Percentiles rank a stretch among this genome's conserved stretches.
Conservation (phyloP, 2,113 vertebrate genomes). For the Pelusios castaneus region DNA sequence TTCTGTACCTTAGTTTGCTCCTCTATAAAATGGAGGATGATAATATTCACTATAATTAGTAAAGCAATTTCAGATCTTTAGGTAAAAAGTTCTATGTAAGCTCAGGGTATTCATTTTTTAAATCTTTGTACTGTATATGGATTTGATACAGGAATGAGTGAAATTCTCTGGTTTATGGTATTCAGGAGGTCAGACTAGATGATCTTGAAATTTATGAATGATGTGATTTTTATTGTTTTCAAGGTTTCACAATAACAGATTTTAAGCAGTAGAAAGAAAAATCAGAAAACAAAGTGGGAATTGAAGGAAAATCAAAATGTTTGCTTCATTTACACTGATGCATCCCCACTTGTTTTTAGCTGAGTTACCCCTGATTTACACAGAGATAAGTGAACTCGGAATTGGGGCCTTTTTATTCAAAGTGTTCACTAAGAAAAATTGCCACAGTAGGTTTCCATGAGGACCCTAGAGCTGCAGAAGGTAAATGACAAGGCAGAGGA, state of each 20-base stretch:
- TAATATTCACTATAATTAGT: background rate
- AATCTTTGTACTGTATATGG: background rate
- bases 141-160: background rate
- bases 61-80: background rate
- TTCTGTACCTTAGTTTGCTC: background rate
- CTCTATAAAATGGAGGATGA: background rate
- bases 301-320: background rate
- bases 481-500: background rate
- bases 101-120: background rate
- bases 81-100: background rate
- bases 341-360: fast-evolving
- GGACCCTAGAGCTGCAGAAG: background rate
- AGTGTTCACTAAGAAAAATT: background rate
- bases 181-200: background rate
- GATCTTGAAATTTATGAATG: background rate
- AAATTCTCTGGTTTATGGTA: background rate
- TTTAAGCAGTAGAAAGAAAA: background rate
- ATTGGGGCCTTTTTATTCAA: background rate
- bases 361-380: background rate
- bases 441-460: background rate
- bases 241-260: background rate
- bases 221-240: background rate
- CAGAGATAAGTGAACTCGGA: background rate
- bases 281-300: background rate
- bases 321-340: background rate